Conservation (phyloP, 2,888 invertebrate species). For the Leptinotarsa haldemani region DNA sequence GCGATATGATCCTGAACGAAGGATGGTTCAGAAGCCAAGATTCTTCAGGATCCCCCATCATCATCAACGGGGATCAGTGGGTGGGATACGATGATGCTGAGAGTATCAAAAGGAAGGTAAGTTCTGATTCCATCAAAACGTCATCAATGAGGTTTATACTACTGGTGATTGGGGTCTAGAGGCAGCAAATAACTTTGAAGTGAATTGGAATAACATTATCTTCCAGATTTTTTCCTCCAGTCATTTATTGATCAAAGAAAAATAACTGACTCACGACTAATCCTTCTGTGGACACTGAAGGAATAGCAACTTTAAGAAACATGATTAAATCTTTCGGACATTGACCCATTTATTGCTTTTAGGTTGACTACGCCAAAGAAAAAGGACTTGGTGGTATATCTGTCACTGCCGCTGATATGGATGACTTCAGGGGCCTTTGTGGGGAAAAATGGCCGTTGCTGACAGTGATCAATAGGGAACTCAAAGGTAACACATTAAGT, state of each 20-base stretch:
- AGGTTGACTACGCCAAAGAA: conserved; percentile 75
- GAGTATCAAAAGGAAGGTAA: conserved; percentile 75
- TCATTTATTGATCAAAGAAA: too few relatives aligned
- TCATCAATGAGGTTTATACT: too few relatives aligned
- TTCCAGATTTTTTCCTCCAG: too few relatives aligned
- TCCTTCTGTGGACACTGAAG: too few relatives aligned
- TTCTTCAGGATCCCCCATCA: conserved; percentile 74
- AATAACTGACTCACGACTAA: too few relatives aligned
- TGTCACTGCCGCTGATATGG: conserved; percentile 79
- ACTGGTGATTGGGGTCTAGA: too few relatives aligned
- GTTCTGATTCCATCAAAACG: background rate
- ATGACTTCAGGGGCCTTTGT: conserved; percentile 84
- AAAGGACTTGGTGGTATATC: conserved; percentile 77
- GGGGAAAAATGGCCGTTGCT: conserved; percentile 77
- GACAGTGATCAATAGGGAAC: conserved; percentile 70
- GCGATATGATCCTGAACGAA: conserved; percentile 62
- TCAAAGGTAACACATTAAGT: conserved; percentile 65
- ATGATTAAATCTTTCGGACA: too few relatives aligned
- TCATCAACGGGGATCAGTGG: conserved; percentile 81
- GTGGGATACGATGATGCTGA: conserved; percentile 80
- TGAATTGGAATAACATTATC: too few relatives aligned
- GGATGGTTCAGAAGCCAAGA: conserved; percentile 66
- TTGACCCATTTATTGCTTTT: too few relatives aligned
- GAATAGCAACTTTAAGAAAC: too few relatives aligned
- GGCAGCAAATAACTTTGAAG: too few relatives aligned